Conservation (phyloP, 2,797 vertebrate genomes). For the Champsocephalus gunnari region DNA sequence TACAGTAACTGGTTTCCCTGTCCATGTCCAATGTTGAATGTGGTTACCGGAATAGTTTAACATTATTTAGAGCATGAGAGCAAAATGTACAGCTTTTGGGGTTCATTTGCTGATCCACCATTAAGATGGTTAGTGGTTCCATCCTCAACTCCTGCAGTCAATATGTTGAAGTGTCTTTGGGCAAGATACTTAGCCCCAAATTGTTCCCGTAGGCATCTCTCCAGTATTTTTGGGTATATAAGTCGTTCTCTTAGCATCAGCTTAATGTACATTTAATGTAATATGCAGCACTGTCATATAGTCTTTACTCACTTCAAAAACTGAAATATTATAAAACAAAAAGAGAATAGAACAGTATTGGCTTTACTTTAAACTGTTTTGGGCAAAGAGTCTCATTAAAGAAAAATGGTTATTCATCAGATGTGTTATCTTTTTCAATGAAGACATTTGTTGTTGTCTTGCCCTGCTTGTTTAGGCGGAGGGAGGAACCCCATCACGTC, state of each 20-base stretch:
- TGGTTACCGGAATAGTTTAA: not conserved
- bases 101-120: too few relatives aligned
- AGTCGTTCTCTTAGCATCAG: too few relatives aligned
- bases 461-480: slow-evolving; percentile 82
- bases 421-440: not conserved
- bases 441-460: not conserved
- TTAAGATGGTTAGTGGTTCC: too few relatives aligned
- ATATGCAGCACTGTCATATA: too few relatives aligned
- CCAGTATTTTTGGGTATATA: too few relatives aligned
- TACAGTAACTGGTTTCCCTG: too few relatives aligned
- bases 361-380: not conserved
- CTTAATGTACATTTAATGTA: too few relatives aligned
- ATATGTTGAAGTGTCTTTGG: too few relatives aligned
- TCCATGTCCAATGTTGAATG: not conserved
- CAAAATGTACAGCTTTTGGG: not conserved
- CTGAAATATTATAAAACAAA: not conserved
- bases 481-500: slow-evolving; percentile 91
- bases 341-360: not conserved
- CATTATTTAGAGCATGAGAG: not conserved
- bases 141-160: too few relatives aligned
- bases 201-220: too few relatives aligned
- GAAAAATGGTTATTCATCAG: not conserved
- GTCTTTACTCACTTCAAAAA: not conserved
- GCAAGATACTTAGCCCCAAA: too few relatives aligned
- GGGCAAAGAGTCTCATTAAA: not conserved